Conservation (phyloP, 2,113 vertebrate species). For the Chaetorhynchus papuensis region DNA sequence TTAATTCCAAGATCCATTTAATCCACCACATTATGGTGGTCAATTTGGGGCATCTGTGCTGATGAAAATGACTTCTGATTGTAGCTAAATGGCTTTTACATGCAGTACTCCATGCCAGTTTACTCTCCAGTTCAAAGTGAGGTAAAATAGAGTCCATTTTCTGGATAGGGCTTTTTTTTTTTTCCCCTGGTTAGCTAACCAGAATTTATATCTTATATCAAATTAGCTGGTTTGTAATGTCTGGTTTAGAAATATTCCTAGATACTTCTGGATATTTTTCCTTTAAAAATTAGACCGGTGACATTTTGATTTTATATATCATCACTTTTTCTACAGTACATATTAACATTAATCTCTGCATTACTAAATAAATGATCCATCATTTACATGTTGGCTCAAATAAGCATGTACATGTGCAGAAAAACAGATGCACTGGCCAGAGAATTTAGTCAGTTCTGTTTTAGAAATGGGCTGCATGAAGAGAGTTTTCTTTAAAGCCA, state of each 20-base stretch:
- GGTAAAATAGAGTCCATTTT: conserved; percentile 35
- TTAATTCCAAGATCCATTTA: conserved; percentile 49
- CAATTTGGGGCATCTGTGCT: conserved; percentile 47
- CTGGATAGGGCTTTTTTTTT: background rate
- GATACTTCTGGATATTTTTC: background rate
- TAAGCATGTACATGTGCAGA: background rate
- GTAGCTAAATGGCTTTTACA: conserved; percentile 51
- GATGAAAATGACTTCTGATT: conserved; percentile 65
- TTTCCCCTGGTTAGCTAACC: background rate
- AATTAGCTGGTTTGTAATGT: background rate
- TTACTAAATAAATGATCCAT: background rate
- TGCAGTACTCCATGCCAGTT: background rate
- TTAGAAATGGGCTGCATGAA: background rate
- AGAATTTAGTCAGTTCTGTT: background rate
- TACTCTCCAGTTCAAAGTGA: conserved; percentile 10
- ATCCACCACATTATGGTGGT: conserved; percentile 34
- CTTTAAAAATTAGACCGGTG: background rate
- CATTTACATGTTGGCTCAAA: background rate
- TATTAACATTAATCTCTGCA: background rate
- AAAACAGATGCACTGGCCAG: background rate
- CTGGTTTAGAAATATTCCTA: background rate
- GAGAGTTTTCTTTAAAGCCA: background rate
- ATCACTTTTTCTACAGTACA: background rate
- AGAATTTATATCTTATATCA: background rate
- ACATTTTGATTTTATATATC: background rate